phyloP scores from a whole-genome alignment of 2,113 vertebrate genomes.

The Hiodon tergisus region DNA sequence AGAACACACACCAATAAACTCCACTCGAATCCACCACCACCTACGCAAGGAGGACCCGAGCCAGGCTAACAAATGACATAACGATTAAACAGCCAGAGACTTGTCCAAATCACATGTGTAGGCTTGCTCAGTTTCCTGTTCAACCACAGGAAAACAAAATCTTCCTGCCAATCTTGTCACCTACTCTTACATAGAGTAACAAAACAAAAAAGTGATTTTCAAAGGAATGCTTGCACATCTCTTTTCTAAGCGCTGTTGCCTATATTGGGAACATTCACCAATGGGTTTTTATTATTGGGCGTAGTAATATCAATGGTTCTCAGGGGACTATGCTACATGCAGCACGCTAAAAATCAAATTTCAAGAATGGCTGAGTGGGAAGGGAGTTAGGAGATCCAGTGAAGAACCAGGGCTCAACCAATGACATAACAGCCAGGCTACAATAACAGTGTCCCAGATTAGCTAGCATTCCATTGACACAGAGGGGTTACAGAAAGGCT shows the following conservation, averaged over 20 bases:
- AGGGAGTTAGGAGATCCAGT: conserved; percentile 14
- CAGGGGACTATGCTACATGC: no score
- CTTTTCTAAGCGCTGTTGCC: no score
- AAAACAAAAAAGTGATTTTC: not conserved
- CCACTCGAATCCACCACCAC: not conserved
- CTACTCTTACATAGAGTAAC: not conserved
- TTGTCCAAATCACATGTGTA: not conserved
- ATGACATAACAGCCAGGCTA: not conserved
- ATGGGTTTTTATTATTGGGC: not conserved
- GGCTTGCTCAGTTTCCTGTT: not conserved
- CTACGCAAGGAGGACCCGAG: not conserved
- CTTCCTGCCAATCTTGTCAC: not conserved
- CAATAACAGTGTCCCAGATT: not conserved
- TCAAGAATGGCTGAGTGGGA: not conserved
- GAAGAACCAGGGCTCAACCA: not conserved
- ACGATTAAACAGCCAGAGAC: not conserved
- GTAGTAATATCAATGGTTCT: not conserved
- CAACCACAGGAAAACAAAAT: not conserved
- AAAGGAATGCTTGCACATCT: no score
- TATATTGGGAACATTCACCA: no score
- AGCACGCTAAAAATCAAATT: not conserved
- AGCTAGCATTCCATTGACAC: not conserved
- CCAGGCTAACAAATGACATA: conserved; percentile 4
- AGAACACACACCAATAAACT: not conserved
- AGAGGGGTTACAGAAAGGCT: not conserved